phyloP scores from a whole-genome alignment of 2,113 vertebrate genomes.

The Apodemus speciosus region DNA sequence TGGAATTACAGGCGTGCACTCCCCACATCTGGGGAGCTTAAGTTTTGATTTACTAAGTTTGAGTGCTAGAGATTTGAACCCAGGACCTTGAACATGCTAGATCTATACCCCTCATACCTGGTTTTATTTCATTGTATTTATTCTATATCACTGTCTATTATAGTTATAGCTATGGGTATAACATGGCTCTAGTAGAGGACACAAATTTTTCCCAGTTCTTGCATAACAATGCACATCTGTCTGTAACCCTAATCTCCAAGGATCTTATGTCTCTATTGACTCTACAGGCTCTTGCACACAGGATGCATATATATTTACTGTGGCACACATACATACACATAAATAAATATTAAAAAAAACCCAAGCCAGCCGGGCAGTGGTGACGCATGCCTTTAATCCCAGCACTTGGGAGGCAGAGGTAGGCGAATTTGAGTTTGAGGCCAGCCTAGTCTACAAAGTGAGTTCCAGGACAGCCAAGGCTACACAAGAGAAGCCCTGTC shows the following conservation, averaged over 20 bases:
- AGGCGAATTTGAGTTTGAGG: too few relatives aligned
- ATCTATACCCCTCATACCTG: not conserved
- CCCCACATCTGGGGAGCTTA: not conserved
- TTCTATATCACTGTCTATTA: not conserved
- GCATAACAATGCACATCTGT: not conserved
- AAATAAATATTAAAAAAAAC: not conserved
- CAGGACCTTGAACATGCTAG: not conserved
- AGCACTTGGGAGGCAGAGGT: too few relatives aligned
- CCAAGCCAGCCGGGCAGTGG: too few relatives aligned
- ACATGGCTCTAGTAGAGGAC: not conserved
- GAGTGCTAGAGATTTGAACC: not conserved
- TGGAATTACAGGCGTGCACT: too few relatives aligned
- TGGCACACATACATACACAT: not conserved
- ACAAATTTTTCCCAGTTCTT: not conserved
- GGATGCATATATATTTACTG: not conserved
- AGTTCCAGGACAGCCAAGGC: too few relatives aligned
- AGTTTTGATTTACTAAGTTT: not conserved
- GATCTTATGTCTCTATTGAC: not conserved
- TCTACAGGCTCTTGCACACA: not conserved
- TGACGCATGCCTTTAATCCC: too few relatives aligned
- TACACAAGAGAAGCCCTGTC: too few relatives aligned
- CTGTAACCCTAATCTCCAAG: not conserved
- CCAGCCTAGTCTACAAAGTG: too few relatives aligned
- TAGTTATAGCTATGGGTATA: not conserved
- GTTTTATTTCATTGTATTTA: not conserved